These are phyloP conservation scores for Pyrrhosoma nymphula DNA, from an alignment of 2,888 invertebrate species.

Conservation along the genomic window DNA sequence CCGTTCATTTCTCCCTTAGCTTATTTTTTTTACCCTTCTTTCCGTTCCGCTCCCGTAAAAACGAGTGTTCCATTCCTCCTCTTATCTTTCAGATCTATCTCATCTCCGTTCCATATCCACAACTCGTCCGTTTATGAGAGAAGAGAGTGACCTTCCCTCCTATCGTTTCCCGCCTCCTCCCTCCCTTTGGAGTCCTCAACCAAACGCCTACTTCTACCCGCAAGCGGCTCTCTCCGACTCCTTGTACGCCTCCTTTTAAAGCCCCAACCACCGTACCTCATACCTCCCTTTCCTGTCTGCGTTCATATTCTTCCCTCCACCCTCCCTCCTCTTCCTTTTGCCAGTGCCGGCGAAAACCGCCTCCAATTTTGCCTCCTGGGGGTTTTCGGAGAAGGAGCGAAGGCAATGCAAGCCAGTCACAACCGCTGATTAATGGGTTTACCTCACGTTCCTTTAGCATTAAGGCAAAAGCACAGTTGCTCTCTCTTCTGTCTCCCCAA, in stretches of 20 bases:
- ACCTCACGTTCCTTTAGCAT: conserved; percentile 63
- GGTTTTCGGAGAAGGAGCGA: not conserved
- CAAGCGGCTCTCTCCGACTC: not conserved
- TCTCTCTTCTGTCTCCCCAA: conserved; percentile 49
- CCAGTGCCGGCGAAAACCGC: conserved; percentile 47
- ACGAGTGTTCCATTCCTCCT: not conserved
- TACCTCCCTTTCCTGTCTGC: not conserved
- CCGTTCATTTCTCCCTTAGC: not conserved
- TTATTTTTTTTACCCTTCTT: not conserved
- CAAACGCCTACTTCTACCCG: not conserved
- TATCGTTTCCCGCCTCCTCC: not conserved
- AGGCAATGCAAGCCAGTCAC: conserved; percentile 53
- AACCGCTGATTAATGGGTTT: conserved; percentile 66
- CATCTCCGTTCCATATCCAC: conserved; percentile 1
- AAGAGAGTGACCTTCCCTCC: not conserved
- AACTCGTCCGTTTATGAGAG: not conserved
- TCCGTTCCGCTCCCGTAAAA: not conserved
- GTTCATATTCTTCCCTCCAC: not conserved
- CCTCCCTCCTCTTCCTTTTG: not conserved
- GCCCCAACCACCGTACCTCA: no score
- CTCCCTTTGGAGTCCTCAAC: not conserved
- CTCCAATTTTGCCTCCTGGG: conserved; percentile 31
- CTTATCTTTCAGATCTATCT: not conserved
- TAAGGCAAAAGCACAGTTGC: conserved; percentile 62
- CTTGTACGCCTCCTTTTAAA: not conserved